Conservation (phyloP, 2,113 vertebrate species). For the Arenaria interpres region DNA sequence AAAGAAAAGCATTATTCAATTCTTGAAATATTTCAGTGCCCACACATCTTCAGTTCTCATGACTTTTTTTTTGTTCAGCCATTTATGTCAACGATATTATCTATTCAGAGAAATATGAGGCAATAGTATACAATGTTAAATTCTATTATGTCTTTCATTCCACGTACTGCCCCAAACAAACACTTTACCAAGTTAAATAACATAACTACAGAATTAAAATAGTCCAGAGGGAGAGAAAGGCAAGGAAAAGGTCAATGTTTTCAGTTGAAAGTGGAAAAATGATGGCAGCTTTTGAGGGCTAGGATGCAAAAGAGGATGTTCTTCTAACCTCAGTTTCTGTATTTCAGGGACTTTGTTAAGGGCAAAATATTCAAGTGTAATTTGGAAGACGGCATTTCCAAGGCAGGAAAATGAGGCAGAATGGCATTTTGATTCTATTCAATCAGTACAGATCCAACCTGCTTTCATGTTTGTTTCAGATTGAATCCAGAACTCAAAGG, state of each 20-base stretch:
- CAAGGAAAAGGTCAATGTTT: neutral
- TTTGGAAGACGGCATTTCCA: neutral
- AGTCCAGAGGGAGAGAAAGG: neutral
- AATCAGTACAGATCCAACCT: neutral
- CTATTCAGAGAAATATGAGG: slow-evolving; percentile 61
- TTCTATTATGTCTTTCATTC: slow-evolving; percentile 49
- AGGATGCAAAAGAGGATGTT: neutral
- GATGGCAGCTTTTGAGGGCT: neutral
- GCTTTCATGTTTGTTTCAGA: neutral
- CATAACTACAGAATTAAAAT: neutral
- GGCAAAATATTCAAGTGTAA: neutral
- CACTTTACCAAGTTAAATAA: slow-evolving; percentile 6
- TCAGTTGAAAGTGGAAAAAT: neutral
- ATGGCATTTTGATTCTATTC: neutral
- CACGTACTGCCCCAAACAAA: neutral
- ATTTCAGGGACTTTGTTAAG: neutral
- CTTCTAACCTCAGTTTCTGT: neutral
- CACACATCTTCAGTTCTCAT: slow-evolving; percentile 70
- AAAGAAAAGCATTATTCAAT: slow-evolving; percentile 55
- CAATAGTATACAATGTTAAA: slow-evolving; percentile 55
- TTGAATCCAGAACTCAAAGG: neutral
- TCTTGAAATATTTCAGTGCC: slow-evolving; percentile 70
- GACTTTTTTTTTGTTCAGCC: slow-evolving; percentile 56
- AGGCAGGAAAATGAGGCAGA: neutral
- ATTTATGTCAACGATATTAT: slow-evolving; percentile 62